Conservation (phyloP, 2,888 invertebrate genomes). For the Megalurothrips usitatus region DNA sequence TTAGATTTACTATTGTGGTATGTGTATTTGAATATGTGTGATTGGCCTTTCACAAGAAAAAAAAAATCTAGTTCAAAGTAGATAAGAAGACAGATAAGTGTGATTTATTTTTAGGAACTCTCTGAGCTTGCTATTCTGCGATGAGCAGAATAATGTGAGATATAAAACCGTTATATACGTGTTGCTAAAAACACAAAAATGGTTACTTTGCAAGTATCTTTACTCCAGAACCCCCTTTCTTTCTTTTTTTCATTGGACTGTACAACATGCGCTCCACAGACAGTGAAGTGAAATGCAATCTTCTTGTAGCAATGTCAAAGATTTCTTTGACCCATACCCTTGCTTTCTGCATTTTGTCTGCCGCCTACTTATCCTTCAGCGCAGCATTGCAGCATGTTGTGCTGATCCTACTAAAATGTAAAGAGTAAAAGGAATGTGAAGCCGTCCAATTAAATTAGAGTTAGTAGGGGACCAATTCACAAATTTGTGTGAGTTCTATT, state of each 20-base stretch:
- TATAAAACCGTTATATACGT: neutral
- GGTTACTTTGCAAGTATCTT: no score
- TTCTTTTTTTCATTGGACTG: neutral
- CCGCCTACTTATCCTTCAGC: neutral
- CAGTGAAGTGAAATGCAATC: no score
- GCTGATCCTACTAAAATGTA: neutral
- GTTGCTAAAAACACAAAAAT: no score
- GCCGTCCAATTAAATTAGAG: conserved; percentile 18
- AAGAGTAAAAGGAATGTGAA: neutral
- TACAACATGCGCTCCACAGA: neutral
- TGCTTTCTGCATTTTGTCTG: no score
- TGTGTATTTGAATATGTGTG: neutral
- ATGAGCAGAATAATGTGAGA: neutral
- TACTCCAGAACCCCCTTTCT: no score
- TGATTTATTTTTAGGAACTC: conserved; percentile 13
- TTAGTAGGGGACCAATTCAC: conserved; percentile 20
- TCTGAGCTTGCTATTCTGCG: neutral
- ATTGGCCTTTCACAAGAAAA: neutral
- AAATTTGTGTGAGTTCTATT: neutral
- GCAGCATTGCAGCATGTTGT: neutral
- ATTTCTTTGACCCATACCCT: no score
- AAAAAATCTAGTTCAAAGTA: neutral
- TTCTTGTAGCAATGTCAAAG: no score
- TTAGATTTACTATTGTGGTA: neutral
- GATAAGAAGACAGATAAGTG: conserved; percentile 21